phyloP scores from a whole-genome alignment of 2,113 vertebrate genomes.

The Nycticorax nycticorax region DNA sequence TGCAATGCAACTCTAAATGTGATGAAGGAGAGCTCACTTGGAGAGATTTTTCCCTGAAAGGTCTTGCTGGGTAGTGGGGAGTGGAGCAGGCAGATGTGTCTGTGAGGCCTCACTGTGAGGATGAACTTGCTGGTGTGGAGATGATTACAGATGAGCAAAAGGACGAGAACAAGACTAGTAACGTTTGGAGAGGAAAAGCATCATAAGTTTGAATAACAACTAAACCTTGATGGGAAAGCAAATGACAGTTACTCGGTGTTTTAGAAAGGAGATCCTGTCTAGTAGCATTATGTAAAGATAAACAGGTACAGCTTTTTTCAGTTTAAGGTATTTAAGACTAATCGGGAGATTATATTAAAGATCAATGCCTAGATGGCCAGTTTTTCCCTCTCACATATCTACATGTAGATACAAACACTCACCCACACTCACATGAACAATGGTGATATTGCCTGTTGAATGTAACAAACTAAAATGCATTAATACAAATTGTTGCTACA shows the following conservation, averaged over 20 bases:
- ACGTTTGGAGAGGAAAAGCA: not conserved
- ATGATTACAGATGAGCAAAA: not conserved
- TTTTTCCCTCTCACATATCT: not conserved
- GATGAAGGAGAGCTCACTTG: not conserved
- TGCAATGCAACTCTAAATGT: not conserved
- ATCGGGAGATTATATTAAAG: not conserved
- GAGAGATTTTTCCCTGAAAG: not conserved
- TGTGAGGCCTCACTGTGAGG: not conserved
- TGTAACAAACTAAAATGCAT: not conserved
- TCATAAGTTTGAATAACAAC: not conserved
- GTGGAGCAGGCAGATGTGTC: not conserved
- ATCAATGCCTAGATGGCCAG: not conserved
- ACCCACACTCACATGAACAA: rapidly evolving
- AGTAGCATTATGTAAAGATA: not conserved
- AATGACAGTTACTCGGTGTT: not conserved
- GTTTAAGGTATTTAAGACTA: not conserved
- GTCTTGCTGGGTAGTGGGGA: not conserved
- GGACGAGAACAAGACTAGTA: not conserved
- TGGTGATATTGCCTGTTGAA: not conserved
- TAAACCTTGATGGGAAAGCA: not conserved
- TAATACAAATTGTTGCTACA: not conserved
- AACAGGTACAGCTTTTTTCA: not conserved
- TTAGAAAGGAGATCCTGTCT: not conserved
- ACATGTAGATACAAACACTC: not conserved
- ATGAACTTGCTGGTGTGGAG: not conserved